A percentile compares a stretch with the other conserved stretches of the same genome.
phyloP scores from a whole-genome alignment of 2,797 vertebrate genomes.

The Sebastes elongatus region DNA sequence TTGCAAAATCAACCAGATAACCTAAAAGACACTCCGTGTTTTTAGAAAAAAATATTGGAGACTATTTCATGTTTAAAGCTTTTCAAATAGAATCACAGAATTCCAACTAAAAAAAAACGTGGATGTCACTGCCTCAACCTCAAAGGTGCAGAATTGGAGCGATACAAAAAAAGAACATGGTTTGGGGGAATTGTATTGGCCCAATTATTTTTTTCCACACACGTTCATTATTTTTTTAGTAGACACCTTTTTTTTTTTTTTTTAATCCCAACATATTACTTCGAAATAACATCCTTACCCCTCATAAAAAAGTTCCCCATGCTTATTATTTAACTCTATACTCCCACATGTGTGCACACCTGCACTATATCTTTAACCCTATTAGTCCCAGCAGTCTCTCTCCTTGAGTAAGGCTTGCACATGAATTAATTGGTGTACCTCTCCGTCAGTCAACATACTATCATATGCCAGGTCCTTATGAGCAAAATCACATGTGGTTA shows the following conservation, averaged over 20 bases:
- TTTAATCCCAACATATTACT: too few relatives aligned
- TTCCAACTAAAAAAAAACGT: not conserved
- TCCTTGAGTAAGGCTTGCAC: not conserved
- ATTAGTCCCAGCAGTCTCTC: not conserved
- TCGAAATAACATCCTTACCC: not conserved
- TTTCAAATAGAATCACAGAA: not conserved
- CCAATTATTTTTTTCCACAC: not conserved
- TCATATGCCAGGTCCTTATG: not conserved
- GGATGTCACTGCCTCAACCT: not conserved
- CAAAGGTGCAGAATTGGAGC: not conserved
- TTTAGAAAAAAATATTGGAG: not conserved
- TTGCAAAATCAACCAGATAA: slow-evolving; percentile 8
- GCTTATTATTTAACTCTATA: not conserved
- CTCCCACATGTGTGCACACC: not conserved
- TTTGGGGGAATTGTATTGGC: not conserved
- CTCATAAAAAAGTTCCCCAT: not conserved
- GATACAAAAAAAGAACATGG: not conserved
- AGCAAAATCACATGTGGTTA: not conserved
- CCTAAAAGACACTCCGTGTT: not conserved
- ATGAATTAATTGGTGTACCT: not conserved
- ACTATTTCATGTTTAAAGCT: not conserved
- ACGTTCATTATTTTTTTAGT: not conserved
- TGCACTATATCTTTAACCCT: not conserved
- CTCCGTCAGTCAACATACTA: not conserved
- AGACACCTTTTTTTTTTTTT: not conserved